Evolutionary conservation across 2,888 invertebrate species (phyloP).

Genomic region (Eupithecia abbreviata): DNA sequence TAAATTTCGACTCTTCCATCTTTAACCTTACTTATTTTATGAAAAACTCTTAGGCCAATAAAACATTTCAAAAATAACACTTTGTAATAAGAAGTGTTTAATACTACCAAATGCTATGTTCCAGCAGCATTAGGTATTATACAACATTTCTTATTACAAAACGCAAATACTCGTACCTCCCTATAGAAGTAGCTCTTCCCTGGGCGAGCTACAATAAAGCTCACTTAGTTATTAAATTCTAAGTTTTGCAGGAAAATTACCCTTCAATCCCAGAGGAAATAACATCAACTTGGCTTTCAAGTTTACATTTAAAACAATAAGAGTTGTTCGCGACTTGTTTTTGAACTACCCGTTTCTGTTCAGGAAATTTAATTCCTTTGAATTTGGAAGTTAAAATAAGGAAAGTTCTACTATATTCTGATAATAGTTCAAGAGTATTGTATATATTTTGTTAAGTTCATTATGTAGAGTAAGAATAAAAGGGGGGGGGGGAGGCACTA

Average conservation of each 20-base stretch:
- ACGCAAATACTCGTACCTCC: neutral
- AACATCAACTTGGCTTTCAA: conserved; percentile 14
- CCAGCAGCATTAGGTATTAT: neutral
- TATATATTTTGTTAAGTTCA: neutral
- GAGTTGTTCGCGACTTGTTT: conserved; percentile 29
- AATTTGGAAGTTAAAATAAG: conserved; percentile 11
- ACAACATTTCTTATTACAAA: neutral
- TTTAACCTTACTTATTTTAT: too few relatives aligned
- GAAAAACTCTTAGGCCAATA: too few relatives aligned
- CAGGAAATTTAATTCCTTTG: conserved; percentile 29
- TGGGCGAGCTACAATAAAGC: neutral
- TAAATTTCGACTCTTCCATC: too few relatives aligned
- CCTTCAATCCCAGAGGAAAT: conserved; percentile 5
- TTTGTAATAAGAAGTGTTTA: too few relatives aligned
- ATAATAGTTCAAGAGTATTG: neutral
- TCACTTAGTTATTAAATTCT: neutral
- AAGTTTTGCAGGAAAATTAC: conserved; percentile 2
- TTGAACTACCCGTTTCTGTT: conserved; percentile 18
- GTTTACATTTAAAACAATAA: conserved; percentile 35
- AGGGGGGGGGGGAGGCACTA: neutral
- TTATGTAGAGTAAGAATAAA: neutral
- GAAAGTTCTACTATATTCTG: neutral
- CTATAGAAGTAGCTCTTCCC: neutral
- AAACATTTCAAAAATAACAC: too few relatives aligned
- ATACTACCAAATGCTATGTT: too few relatives aligned